phyloP scores from a whole-genome alignment of 1,140 invertebrate species.

The Ceratina calcarata region DNA sequence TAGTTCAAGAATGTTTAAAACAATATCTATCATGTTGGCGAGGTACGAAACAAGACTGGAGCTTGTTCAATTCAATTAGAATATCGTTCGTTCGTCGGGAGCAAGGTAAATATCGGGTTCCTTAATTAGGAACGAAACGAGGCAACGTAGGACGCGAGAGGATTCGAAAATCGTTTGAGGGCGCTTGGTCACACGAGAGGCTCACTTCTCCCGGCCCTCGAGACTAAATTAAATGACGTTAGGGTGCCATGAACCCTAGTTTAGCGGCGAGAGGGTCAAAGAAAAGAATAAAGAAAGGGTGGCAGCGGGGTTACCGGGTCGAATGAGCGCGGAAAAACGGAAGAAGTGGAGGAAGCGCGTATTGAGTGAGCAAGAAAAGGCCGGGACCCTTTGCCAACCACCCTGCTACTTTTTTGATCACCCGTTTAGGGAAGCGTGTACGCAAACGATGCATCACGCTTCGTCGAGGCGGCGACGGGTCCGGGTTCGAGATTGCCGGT shows the following conservation, averaged over 20 bases:
- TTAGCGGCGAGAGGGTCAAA: conserved; percentile 37
- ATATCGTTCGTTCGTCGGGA: background rate
- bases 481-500: conserved; percentile 8
- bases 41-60: background rate
- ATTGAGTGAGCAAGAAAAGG: conserved; percentile 43
- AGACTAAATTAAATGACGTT: conserved; percentile 57
- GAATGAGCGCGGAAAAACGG: conserved; percentile 13
- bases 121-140: background rate
- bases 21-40: too few relatives aligned
- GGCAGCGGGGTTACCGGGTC: conserved; percentile 40
- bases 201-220: conserved; percentile 25
- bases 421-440: conserved; percentile 32
- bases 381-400: conserved; percentile 16
- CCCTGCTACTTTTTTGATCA: conserved; percentile 34
- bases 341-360: conserved; percentile 22
- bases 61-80: background rate
- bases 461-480: conserved; percentile 7
- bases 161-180: conserved; percentile 36
- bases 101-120: background rate
- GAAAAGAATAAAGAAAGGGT: conserved; percentile 1
- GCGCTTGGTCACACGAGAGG: conserved; percentile 15
- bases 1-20: background rate
- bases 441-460: conserved; percentile 7
- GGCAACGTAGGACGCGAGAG: background rate
- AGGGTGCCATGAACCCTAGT: conserved; percentile 47